These are phyloP conservation scores for Nemotelus nigrinus DNA, from an alignment of 2,888 invertebrate species.

Conservation along the genomic window DNA sequence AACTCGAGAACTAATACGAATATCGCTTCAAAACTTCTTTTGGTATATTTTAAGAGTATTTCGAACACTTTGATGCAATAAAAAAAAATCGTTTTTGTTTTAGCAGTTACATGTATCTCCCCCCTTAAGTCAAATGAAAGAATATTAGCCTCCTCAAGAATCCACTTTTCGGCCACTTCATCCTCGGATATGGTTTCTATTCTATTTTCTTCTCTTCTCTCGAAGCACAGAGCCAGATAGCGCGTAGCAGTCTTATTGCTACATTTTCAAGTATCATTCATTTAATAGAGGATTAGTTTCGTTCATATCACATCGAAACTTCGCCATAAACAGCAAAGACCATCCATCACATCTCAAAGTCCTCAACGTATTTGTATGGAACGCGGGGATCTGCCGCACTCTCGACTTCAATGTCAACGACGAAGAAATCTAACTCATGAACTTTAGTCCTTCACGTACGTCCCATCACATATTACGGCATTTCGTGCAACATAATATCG, in stretches of 20 bases:
- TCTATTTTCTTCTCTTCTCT: background rate
- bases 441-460: constrained; percentile 32
- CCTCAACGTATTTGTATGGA: background rate
- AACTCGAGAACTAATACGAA: too few species aligned
- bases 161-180: background rate
- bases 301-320: constrained; percentile 1
- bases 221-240: background rate
- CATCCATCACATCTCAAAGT: constrained; percentile 20
- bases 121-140: constrained; percentile 8
- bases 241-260: background rate
- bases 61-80: too few species aligned
- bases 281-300: constrained; percentile 26
- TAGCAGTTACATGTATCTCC: too few species aligned
- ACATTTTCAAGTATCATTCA: constrained; percentile 27
- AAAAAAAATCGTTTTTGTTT: too few species aligned
- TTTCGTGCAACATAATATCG: constrained; percentile 9
- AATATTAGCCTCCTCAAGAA: constrained; percentile 5
- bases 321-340: constrained; percentile 30
- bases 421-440: constrained; percentile 26
- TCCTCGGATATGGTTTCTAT: background rate
- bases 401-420: constrained; percentile 29
- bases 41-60: too few species aligned
- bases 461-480: constrained; percentile 16
- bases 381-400: background rate
- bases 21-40: too few species aligned